These are phyloP conservation scores for Lepus timidus DNA, from an alignment of 2,113 vertebrate genomes.

Conservation along the genomic window DNA sequence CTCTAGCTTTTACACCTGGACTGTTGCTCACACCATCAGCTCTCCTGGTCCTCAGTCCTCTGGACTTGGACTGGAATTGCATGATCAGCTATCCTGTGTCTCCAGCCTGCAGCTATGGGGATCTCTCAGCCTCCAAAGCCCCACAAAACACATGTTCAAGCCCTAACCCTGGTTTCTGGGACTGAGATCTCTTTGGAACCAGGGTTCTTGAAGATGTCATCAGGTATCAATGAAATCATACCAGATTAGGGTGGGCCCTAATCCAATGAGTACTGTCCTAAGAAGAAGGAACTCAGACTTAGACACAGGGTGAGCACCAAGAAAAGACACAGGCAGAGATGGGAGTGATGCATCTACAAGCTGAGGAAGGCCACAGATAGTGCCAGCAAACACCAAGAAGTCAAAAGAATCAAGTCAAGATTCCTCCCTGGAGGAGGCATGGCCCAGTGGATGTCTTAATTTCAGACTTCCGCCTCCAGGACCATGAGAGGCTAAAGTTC, in stretches of 20 bases:
- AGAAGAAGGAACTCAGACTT: not conserved
- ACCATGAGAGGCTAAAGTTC: not conserved
- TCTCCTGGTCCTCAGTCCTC: no score
- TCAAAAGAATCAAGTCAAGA: not conserved
- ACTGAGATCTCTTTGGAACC: constrained; percentile 22
- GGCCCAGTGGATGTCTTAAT: not conserved
- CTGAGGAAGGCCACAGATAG: not conserved
- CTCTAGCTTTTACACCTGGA: no score
- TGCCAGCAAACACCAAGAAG: not conserved
- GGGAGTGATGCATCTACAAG: not conserved
- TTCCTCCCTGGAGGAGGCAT: not conserved
- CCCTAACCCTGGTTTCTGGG: not conserved
- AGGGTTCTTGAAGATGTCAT: not conserved
- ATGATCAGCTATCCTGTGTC: no score
- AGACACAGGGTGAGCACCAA: not conserved
- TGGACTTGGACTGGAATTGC: no score
- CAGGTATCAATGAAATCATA: not conserved
- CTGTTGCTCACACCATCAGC: no score
- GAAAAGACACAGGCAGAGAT: not conserved
- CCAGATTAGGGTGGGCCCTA: not conserved
- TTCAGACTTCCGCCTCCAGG: not conserved
- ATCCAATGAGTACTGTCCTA: not conserved
- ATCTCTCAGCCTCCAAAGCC: no score
- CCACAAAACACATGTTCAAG: not conserved
- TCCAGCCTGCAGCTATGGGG: no score